These are phyloP conservation scores for Steinernema carpocapsae DNA, from an alignment of 2,888 invertebrate genomes.

Conservation along the genomic window DNA sequence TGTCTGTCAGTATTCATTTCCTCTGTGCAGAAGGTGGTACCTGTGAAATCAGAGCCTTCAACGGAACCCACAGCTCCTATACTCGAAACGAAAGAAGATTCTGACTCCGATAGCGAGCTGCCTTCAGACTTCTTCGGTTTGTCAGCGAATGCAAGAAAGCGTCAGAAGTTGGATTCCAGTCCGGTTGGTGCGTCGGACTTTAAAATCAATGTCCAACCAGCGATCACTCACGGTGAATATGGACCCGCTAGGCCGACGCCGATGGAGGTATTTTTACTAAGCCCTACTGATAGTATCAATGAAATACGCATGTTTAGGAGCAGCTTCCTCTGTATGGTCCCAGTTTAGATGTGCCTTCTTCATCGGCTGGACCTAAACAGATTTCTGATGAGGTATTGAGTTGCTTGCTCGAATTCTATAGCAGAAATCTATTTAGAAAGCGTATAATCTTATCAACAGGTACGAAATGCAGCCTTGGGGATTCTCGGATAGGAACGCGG, in stretches of 20 bases:
- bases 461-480: neutral
- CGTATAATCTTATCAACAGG: neutral
- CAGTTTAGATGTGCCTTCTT: no score
- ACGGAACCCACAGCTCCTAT: neutral
- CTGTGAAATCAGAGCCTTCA: neutral
- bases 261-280: neutral
- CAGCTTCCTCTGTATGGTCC: no score
- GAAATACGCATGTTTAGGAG: no score
- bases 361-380: no score
- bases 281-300: no score
- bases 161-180: neutral
- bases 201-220: neutral
- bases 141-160: neutral
- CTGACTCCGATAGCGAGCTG: neutral
- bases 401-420: no score
- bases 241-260: neutral
- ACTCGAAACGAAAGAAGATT: neutral
- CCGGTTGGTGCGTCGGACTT: neutral
- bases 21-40: neutral
- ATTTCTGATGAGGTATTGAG: no score
- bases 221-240: neutral
- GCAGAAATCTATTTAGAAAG: neutral
- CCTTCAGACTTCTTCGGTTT: conserved; percentile 7
- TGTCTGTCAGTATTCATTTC: neutral
- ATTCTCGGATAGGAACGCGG: neutral